Conservation (phyloP, 2,888 invertebrate species). For the Seladonia tumulorum region DNA sequence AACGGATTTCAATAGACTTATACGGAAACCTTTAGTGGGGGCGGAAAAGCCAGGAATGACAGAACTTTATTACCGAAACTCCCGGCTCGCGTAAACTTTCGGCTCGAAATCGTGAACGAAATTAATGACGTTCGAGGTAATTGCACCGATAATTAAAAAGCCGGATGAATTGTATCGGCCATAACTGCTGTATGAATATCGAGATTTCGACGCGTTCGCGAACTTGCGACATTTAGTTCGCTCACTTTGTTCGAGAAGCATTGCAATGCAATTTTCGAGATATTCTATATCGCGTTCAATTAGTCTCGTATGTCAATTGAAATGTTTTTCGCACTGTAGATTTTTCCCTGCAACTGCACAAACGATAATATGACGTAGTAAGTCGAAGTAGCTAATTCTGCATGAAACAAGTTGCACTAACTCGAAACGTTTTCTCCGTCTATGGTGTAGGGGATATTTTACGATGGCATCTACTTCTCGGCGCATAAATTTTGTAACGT, state of each 20-base stretch:
- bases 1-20: slow-evolving; percentile 15
- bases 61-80: slow-evolving; percentile 1
- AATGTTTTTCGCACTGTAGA: too few relatives aligned
- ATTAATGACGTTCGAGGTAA: background rate
- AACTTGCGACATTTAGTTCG: background rate
- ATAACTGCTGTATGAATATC: background rate
- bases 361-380: background rate
- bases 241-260: background rate
- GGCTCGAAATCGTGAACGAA: background rate
- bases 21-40: background rate
- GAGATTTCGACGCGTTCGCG: background rate
- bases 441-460: background rate
- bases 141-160: background rate
- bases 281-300: background rate
- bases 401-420: background rate
- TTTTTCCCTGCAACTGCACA: background rate
- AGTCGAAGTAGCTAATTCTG: background rate
- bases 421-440: background rate
- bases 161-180: background rate
- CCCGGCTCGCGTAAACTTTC: background rate
- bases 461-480: slow-evolving; percentile 1
- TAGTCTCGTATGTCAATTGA: background rate
- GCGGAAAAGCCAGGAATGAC: background rate
- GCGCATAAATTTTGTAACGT: slow-evolving; percentile 14
- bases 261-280: background rate